Evolutionary conservation across 2,113 vertebrate species (phyloP).

Genomic region (Halcyon malimbica): DNA sequence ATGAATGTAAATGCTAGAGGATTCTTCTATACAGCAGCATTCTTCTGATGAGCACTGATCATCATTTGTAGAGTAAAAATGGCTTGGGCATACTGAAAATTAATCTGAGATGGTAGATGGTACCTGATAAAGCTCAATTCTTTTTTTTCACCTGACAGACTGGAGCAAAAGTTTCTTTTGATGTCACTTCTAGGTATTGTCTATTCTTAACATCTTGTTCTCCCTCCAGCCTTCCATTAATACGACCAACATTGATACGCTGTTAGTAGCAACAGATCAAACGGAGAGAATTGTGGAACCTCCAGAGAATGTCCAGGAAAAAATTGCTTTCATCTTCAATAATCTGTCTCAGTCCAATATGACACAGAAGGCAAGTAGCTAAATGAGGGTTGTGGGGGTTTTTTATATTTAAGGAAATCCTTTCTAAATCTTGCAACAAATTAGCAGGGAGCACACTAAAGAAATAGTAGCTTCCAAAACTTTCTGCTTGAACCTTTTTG

Average conservation of each 20-base stretch:
- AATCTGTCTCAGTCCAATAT: slow-evolving; percentile 99
- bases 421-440: neutral
- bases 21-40: neutral
- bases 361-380: slow-evolving; percentile 91
- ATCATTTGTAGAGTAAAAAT: neutral
- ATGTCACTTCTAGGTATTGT: neutral
- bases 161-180: neutral
- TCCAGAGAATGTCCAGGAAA: slow-evolving; percentile 97
- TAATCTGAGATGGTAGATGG: neutral
- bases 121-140: neutral
- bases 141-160: neutral
- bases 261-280: slow-evolving; percentile 97
- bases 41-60: neutral
- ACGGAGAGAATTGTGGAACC: slow-evolving; percentile 97
- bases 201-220: neutral
- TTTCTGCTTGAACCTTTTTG: neutral
- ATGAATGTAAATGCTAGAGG: neutral
- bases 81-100: neutral
- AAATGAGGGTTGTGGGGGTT: neutral
- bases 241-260: slow-evolving; percentile 97
- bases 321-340: slow-evolving; percentile 99
- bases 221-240: slow-evolving; percentile 93
- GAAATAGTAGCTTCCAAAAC: neutral
- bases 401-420: neutral
- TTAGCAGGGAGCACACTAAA: neutral